These are phyloP conservation scores for Dinomys branickii DNA, from an alignment of 2,113 vertebrate genomes.

Conservation along the genomic window DNA sequence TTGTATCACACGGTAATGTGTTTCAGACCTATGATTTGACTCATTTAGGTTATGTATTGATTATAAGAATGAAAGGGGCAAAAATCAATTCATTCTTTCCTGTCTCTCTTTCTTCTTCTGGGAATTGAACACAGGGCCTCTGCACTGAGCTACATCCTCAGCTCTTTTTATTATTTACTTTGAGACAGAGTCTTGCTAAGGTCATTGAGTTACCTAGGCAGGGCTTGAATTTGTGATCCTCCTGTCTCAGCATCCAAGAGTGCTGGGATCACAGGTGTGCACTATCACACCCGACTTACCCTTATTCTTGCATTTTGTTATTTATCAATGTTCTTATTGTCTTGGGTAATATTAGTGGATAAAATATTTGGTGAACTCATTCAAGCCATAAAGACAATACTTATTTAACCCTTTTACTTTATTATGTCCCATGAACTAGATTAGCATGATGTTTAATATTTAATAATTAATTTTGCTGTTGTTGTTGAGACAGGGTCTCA, in stretches of 20 bases:
- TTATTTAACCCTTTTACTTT: background rate
- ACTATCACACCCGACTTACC: background rate
- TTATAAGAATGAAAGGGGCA: background rate
- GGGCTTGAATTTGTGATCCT: background rate
- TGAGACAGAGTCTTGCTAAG: background rate
- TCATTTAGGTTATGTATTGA: background rate
- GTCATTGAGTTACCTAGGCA: background rate
- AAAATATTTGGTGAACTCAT: background rate
- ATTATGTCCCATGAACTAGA: background rate
- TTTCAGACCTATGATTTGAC: background rate
- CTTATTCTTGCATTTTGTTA: background rate
- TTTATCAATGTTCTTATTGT: slow-evolving; percentile 18
- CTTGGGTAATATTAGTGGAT: background rate
- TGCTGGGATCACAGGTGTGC: background rate
- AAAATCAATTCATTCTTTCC: background rate
- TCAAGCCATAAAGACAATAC: background rate
- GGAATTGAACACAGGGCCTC: background rate
- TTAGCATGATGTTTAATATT: background rate
- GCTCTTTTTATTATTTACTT: background rate
- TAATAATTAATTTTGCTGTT: background rate
- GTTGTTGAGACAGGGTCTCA: background rate
- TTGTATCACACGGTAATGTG: background rate
- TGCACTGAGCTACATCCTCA: background rate
- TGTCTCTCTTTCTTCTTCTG: background rate
- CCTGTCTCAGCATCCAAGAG: background rate